Percentiles rank a stretch among this genome's conserved stretches.
phyloP scores from a whole-genome alignment of 2,888 invertebrate genomes.

The Archips xylosteana region DNA sequence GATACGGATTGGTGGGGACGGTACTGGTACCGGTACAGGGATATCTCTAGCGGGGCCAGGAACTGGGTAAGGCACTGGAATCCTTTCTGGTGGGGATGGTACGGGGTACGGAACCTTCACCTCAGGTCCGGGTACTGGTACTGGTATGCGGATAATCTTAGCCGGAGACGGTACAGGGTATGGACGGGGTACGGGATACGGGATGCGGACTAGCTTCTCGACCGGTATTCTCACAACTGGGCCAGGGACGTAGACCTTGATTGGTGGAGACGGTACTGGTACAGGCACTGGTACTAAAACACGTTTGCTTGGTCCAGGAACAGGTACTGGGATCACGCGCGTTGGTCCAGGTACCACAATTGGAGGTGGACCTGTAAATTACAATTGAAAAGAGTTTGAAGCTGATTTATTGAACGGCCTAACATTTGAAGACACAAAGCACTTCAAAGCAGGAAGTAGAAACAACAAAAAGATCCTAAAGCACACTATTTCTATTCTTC shows the following conservation, averaged over 20 bases:
- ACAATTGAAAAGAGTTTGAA: background rate
- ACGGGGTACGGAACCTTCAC: constrained; percentile 27
- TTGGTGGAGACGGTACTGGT: constrained; percentile 60
- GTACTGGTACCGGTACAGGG: constrained; percentile 57
- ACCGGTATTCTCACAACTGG: constrained; percentile 65
- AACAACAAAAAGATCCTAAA: too few relatives aligned
- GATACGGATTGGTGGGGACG: constrained; percentile 61
- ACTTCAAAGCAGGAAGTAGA: too few relatives aligned
- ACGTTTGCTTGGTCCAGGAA: constrained; percentile 62
- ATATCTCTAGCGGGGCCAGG: constrained; percentile 46
- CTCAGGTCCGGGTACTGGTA: constrained; percentile 43
- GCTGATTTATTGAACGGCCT: background rate
- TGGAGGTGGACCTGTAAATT: constrained; percentile 67
- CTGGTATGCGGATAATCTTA: constrained; percentile 33
- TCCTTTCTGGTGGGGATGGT: constrained; percentile 50
- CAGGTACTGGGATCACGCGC: constrained; percentile 61
- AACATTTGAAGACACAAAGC: background rate
- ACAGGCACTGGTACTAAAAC: constrained; percentile 65
- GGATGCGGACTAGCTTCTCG: constrained; percentile 45
- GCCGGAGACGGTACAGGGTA: constrained; percentile 43
- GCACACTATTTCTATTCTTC: too few relatives aligned
- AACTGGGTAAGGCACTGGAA: constrained; percentile 51
- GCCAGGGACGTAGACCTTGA: constrained; percentile 61
- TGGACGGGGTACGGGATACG: constrained; percentile 54
- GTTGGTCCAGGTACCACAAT: constrained; percentile 69